These are phyloP conservation scores for Scotopteryx bipunctaria DNA, from an alignment of 2,888 invertebrate genomes.

Conservation along the genomic window DNA sequence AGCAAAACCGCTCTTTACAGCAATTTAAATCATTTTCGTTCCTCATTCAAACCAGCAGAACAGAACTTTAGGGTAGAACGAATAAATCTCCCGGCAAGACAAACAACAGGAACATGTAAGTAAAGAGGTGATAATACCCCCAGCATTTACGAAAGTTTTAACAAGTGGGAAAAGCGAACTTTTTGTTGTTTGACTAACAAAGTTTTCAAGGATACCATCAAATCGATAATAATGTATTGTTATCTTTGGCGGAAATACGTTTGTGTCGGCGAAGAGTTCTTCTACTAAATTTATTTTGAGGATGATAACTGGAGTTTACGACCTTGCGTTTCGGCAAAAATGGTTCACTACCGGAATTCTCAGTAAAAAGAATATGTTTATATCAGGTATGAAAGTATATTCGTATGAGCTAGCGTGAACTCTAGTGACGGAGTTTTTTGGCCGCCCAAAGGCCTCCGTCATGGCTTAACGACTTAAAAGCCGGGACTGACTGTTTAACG, in stretches of 20 bases:
- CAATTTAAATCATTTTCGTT: slow-evolving; percentile 33
- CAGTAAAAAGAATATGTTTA: not conserved
- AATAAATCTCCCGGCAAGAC: slow-evolving; percentile 39
- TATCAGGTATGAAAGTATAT: not conserved
- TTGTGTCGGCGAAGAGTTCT: slow-evolving; percentile 14
- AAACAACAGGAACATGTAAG: slow-evolving; percentile 41
- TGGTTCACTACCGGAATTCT: not conserved
- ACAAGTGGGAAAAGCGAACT: slow-evolving; percentile 39
- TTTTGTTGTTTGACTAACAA: slow-evolving; percentile 39
- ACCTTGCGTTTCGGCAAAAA: not conserved
- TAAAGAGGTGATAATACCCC: slow-evolving; percentile 42
- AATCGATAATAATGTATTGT: slow-evolving; percentile 38
- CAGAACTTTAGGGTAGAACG: slow-evolving; percentile 36
- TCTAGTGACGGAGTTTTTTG: no score
- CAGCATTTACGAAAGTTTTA: slow-evolving; percentile 41
- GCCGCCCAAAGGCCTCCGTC: no score
- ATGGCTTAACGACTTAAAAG: no score
- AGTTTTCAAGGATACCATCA: slow-evolving; percentile 38
- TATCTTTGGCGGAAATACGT: slow-evolving; percentile 21
- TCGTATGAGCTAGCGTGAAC: no score
- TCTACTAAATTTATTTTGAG: slow-evolving; percentile 15
- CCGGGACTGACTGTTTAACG: no score
- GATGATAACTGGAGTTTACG: slow-evolving; percentile 1
- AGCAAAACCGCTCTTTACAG: slow-evolving; percentile 20
- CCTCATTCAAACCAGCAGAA: slow-evolving; percentile 32